phyloP scores from a whole-genome alignment of 2,888 invertebrate species.

The Napeogenes inachia region DNA sequence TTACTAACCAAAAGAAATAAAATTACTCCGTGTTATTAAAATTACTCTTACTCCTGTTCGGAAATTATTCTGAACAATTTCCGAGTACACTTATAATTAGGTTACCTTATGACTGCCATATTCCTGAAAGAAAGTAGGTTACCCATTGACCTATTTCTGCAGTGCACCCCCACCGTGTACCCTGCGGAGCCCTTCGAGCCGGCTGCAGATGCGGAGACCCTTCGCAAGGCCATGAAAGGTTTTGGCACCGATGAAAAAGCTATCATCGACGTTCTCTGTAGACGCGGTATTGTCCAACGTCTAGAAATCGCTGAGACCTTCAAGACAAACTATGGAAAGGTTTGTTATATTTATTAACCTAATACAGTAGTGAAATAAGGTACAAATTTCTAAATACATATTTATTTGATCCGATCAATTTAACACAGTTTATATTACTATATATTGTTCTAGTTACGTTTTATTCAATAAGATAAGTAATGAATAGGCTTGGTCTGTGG shows the following conservation, averaged over 20 bases:
- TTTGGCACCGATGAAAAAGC: conserved; percentile 95
- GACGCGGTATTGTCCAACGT: conserved; percentile 92
- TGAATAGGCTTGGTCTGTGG: too few relatives aligned
- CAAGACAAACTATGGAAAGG: conserved; percentile 95
- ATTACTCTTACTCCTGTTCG: too few relatives aligned
- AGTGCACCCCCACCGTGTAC: conserved; percentile 93
- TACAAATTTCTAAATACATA: neutral
- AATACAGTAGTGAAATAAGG: neutral
- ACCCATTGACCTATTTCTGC: conserved; percentile 33
- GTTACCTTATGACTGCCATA: neutral
- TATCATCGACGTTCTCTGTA: conserved; percentile 92
- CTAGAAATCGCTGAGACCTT: conserved; percentile 93
- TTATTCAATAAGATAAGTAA: too few relatives aligned
- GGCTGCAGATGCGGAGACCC: conserved; percentile 87
- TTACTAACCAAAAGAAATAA: too few relatives aligned
- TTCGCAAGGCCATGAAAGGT: conserved; percentile 95
- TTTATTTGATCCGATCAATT: neutral
- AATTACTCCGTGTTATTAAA: too few relatives aligned
- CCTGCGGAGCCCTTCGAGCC: conserved; percentile 92
- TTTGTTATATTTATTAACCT: conserved; percentile 45
- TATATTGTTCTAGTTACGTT: too few relatives aligned
- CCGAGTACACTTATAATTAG: too few relatives aligned
- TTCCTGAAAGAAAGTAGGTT: neutral
- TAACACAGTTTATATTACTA: too few relatives aligned
- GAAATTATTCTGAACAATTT: too few relatives aligned